Evolutionary conservation across 2,888 invertebrate species (phyloP), one percentile per base, ranked within the genome.

Genomic region (Serrognathus titanus): DNA sequence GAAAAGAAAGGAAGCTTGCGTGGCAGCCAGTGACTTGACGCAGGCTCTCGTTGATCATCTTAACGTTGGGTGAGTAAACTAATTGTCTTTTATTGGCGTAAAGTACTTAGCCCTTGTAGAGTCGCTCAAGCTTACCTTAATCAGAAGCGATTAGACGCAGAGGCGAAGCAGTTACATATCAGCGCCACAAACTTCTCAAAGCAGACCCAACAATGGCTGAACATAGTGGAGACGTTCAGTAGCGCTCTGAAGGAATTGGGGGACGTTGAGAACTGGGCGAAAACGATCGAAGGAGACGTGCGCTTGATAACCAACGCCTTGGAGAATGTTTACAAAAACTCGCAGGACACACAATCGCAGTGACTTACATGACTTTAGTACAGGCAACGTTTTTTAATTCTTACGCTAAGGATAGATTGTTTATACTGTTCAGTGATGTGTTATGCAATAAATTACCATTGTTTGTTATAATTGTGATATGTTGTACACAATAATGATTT

Each of bases 71-170:
- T 97, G 82, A 79, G 81, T 70, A 16, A n/a, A 20, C 36, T 31
- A 11, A 39, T 11, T n/a, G n/a, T n/a, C n/a, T n/a, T n/a, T n/a
- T n/a, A n/a, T n/a, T n/a, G n/a, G n/a, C n/a, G 16, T 16, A 16
- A 16, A 16, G 81, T 62, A 5, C 24, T 31, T 5, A 1, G 2
- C 6, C 6, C 24, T 31, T 31, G 24, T 78, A 94, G 97, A 9
- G 97, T 98, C 3, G 96, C 98, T 0, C 97, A 97, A 79, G 98
- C 99, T 0, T 99, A 99, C 76, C 82, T 97, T 43, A 99, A 99
- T 77, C 98, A 99, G 77, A 97, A 97, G 76, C 90, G 97, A 71
- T 80, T 99, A 53, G 98, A 99, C 78, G 92, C 94, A 1, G 99
- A 99, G 81, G 97, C 97, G 0, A 97, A 98, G 75, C 89, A 94